Evolutionary conservation across 1,140 invertebrate genomes (phyloP).

Genomic region (Camponotus vicinus): DNA sequence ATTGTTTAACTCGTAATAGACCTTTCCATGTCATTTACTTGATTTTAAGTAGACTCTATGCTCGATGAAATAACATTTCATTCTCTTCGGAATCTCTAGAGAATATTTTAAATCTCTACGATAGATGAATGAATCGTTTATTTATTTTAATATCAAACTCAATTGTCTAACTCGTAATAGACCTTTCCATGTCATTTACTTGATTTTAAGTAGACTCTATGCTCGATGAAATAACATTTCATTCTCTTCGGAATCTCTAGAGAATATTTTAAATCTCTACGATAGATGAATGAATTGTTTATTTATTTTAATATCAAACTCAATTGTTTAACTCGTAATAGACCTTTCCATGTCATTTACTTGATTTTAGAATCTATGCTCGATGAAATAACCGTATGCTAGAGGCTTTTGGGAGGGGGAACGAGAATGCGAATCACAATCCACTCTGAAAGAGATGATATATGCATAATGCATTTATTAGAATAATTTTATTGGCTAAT

Average conservation of each 20-base stretch:
- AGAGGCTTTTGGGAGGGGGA: no score
- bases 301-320: background rate
- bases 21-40: no score
- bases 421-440: no score
- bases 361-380: no score
- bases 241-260: background rate
- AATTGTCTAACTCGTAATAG: background rate
- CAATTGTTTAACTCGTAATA: background rate
- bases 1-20: background rate
- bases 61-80: constrained; percentile 2
- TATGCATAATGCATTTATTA: background rate
- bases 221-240: constrained; percentile 5
- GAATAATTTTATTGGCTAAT: constrained; percentile 20
- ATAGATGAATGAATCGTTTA: background rate
- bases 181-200: no score
- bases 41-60: no score
- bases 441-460: no score
- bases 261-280: no score
- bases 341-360: no score
- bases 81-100: background rate
- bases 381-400: background rate
- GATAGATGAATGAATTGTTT: background rate
- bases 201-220: no score
- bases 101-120: no score
- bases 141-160: background rate